Evolutionary conservation across 2,797 vertebrate species (phyloP).

Genomic region (Phalanger gymnotis): DNA sequence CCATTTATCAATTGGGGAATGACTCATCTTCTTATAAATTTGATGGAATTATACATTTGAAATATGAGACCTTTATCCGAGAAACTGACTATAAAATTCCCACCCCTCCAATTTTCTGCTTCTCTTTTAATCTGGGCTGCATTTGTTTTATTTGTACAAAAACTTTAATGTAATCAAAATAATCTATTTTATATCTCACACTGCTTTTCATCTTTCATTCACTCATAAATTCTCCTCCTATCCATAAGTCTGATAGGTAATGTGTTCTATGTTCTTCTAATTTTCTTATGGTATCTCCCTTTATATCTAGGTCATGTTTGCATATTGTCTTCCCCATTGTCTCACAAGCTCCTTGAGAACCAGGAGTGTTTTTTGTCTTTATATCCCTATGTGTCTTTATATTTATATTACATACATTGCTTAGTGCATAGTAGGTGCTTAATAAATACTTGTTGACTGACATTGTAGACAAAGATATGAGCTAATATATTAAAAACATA

Average conservation of each 20-base stretch:
- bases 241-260: neutral
- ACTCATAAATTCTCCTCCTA: no score
- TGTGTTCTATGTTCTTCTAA: neutral
- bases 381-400: neutral
- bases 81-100: neutral
- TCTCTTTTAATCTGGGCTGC: neutral
- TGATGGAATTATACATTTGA: neutral
- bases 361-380: neutral
- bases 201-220: neutral
- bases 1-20: neutral
- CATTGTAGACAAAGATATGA: neutral
- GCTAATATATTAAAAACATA: neutral
- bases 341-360: neutral
- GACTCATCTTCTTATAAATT: neutral
- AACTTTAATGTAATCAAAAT: neutral
- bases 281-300: neutral
- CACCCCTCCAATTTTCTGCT: neutral
- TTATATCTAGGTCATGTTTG: neutral
- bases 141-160: neutral
- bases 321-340: no score
- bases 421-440: neutral
- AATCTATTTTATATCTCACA: neutral
- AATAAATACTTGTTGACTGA: neutral
- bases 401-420: neutral
- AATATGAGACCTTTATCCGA: neutral